These are phyloP conservation scores for Thripadectes ignobilis DNA, from an alignment of 2,797 vertebrate species.

Conservation along the genomic window DNA sequence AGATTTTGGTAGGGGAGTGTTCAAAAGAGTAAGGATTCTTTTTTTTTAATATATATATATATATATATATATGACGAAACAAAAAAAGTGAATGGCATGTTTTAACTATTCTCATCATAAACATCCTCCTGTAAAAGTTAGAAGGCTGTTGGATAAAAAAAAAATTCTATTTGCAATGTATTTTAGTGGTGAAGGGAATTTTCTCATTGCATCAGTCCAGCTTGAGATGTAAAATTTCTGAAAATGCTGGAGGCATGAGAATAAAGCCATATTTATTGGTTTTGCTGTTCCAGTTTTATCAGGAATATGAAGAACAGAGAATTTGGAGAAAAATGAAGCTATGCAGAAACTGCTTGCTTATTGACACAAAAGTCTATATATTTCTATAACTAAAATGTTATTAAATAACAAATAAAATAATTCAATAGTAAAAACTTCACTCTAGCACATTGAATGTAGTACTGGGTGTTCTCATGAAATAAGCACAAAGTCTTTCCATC, in stretches of 20 bases:
- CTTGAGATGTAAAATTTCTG: background rate
- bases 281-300: background rate
- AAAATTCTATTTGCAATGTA: background rate
- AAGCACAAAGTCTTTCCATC: background rate
- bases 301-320: background rate
- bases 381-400: background rate
- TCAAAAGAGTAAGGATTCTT: background rate
- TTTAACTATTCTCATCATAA: background rate
- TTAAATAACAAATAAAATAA: background rate
- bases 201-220: accelerated
- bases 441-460: background rate
- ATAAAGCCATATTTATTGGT: background rate
- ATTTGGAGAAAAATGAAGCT: background rate
- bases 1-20: background rate
- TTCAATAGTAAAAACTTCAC: background rate
- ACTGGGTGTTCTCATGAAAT: background rate
- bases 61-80: too few species aligned
- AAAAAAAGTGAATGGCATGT: background rate
- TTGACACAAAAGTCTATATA: background rate
- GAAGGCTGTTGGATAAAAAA: background rate
- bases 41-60: background rate
- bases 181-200: background rate
- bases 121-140: background rate
- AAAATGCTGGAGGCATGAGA: background rate
- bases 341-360: background rate